A percentile compares a stretch with the other conserved stretches of the same genome.
These are phyloP conservation scores for Azemiops feae DNA, from an alignment of 2,113 vertebrate genomes.

Conservation along the genomic window DNA sequence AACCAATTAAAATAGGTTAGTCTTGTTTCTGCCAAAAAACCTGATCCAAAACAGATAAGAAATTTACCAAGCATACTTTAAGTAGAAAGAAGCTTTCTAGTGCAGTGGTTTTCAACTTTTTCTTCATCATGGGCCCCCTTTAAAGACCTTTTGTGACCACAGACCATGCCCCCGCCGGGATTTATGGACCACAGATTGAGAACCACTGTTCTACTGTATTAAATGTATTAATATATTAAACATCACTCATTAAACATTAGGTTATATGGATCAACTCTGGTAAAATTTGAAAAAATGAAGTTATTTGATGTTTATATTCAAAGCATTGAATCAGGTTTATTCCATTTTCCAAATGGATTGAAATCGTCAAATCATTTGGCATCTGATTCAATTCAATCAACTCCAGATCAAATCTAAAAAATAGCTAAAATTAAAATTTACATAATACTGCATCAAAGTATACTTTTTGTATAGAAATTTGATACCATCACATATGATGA, in stretches of 20 bases:
- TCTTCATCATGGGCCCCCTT: too few species aligned
- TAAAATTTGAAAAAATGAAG: background rate
- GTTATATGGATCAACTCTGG: background rate
- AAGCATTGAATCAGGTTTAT: background rate
- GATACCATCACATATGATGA: too few species aligned
- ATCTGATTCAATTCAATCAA: background rate
- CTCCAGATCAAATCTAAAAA: background rate
- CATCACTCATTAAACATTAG: background rate
- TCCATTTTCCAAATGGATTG: background rate
- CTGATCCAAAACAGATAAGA: background rate
- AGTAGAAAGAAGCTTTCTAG: background rate
- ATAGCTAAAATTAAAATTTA: background rate
- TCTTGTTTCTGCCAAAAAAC: background rate
- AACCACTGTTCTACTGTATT: too few species aligned
- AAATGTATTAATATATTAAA: too few species aligned
- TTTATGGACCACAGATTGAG: too few species aligned
- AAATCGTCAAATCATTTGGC: background rate
- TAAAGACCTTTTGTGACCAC: too few species aligned
- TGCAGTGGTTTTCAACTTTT: background rate
- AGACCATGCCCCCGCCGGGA: too few species aligned
- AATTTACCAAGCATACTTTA: background rate
- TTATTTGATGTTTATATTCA: background rate
- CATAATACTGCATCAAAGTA: too few species aligned
- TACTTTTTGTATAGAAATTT: too few species aligned
- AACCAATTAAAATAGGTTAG: background rate